Conservation (phyloP, 2,797 vertebrate species). For the Enteromius trimaculatus region DNA sequence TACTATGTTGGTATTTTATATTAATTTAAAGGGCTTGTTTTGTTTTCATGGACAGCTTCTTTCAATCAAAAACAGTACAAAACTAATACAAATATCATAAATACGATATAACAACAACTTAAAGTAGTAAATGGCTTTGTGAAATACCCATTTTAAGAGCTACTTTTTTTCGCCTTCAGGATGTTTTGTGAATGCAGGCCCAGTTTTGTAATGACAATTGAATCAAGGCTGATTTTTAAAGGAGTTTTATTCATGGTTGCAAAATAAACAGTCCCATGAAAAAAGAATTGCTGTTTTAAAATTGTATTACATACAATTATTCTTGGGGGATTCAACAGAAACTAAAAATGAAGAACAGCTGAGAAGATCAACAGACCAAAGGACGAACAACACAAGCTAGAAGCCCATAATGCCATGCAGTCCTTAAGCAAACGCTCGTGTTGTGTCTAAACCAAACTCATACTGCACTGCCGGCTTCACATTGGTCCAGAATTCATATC, state of each 20-base stretch:
- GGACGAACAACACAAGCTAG: slow-evolving; percentile 70
- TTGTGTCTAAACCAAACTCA: slow-evolving; percentile 49
- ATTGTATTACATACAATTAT: slow-evolving; percentile 75
- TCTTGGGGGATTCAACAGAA: slow-evolving; percentile 76
- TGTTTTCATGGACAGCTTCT: too few relatives aligned
- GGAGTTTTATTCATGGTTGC: slow-evolving; percentile 90
- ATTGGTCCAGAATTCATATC: slow-evolving; percentile 54
- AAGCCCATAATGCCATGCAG: slow-evolving; percentile 77
- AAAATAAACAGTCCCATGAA: slow-evolving; percentile 80
- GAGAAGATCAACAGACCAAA: slow-evolving; percentile 66
- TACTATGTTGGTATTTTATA: too few relatives aligned
- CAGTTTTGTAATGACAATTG: background rate
- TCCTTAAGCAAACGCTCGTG: slow-evolving; percentile 62
- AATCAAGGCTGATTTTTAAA: slow-evolving; percentile 66
- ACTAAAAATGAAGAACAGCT: slow-evolving; percentile 57
- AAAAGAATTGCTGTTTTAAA: slow-evolving; percentile 69
- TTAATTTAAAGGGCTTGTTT: too few relatives aligned
- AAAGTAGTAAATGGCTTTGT: too few relatives aligned
- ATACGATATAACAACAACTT: too few relatives aligned
- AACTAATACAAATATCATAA: too few relatives aligned
- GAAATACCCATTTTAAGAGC: background rate
- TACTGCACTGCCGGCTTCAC: slow-evolving; percentile 40
- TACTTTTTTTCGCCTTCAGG: background rate
- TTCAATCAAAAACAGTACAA: too few relatives aligned
- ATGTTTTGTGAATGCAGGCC: background rate